Evolutionary conservation across 2,113 vertebrate genomes (phyloP).

Genomic region (Podarcis cretensis): DNA sequence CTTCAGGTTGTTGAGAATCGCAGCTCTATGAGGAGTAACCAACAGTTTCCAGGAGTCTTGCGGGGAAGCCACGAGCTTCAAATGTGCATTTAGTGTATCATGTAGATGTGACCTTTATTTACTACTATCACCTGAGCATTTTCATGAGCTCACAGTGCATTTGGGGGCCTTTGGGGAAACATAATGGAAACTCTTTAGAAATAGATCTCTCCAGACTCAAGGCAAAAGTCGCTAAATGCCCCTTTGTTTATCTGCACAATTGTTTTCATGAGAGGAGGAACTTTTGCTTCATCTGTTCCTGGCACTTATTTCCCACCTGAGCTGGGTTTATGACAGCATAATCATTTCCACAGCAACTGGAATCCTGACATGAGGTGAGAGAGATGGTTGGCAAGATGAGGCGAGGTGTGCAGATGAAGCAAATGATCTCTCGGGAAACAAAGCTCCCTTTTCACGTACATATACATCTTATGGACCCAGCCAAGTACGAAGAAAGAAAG

Average conservation of each 20-base stretch:
- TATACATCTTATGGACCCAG: constrained; percentile 28
- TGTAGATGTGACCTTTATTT: no score
- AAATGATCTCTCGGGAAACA: constrained; percentile 55
- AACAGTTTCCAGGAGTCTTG: no score
- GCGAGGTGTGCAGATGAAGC: constrained; percentile 42
- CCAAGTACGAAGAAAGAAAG: constrained; percentile 1
- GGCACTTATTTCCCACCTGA: constrained; percentile 55
- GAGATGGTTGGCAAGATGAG: neutral
- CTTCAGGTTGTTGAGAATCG: no score
- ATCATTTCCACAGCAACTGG: constrained; percentile 70
- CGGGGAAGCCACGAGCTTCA: no score
- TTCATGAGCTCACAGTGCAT: neutral
- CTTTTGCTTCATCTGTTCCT: constrained; percentile 40
- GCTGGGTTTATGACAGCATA: constrained; percentile 61
- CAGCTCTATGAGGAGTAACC: no score
- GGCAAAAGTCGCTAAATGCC: neutral
- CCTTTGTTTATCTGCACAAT: constrained; percentile 30
- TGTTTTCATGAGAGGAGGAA: constrained; percentile 55
- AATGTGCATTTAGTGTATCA: no score
- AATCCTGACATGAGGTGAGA: constrained; percentile 48
- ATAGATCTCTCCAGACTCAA: neutral
- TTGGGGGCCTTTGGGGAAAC: no score
- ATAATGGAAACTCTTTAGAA: neutral
- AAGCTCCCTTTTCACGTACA: neutral
- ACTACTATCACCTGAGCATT: neutral